Evolutionary conservation across 1,140 invertebrate species (phyloP), one percentile per base, ranked within the genome.

Genomic region (Chironomus striatipennis): DNA sequence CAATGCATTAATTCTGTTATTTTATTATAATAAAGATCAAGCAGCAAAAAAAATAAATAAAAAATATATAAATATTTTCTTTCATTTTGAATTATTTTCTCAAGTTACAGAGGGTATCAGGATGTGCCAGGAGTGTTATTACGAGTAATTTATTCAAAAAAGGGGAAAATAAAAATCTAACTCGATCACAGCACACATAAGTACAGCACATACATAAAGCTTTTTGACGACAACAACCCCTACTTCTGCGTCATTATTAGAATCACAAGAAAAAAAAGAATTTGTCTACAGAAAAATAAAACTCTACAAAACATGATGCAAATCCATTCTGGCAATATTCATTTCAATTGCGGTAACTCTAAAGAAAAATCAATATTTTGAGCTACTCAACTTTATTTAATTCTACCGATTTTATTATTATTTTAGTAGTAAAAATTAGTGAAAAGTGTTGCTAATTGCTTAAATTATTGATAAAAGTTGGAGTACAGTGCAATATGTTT

Each of bases 381-480:
- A 70, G 65, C 65, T 20, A 21, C 65, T 21, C 65, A 70, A 21
- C 65, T 70, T 70, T 20, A 70, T 70, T 70, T 70, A 20, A 70
- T 70, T 70, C 65, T 70, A 20, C 9, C 17, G 7, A 18, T 20
- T 21, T 70, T 70, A 70, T 70, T 21, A 70, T 70, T 70, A 57
- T 57, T 70, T 70, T 21, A 10, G 65, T 70, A 70, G 65, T 21
- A 21, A 70, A 70, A 70, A 70, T 70, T 70, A 70, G 65, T 70
- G 65, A 70, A 70, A 70, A 70, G 65, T 70, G 65, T 20, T 70
- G 17, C 17, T 70, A 70, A 70, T 6, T 70, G 65, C 65, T 20
- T 70, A 21, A 70, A 70, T 70, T 20, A 70, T 18, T 70, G 18
- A 70, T 18, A 70, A 70, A 21, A 70, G 65, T 70, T 70, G 17